A percentile compares a stretch with the other conserved stretches of the same genome.
phyloP scores from a whole-genome alignment of 2,797 vertebrate genomes.

The Macrochelys suwanniensis region DNA sequence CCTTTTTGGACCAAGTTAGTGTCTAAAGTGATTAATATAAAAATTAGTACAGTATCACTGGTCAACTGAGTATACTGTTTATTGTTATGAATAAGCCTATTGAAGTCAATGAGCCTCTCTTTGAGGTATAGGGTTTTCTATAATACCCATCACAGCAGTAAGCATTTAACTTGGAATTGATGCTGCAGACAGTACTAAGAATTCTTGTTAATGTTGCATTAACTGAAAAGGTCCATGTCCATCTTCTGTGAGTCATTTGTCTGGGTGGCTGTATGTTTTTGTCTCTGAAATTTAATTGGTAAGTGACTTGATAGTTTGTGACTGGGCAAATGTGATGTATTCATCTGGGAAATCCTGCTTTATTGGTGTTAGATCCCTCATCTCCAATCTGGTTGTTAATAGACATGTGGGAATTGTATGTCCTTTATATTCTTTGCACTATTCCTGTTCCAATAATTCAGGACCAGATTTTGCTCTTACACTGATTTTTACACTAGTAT shows the following conservation, averaged over 20 bases:
- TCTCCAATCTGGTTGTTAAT: neutral
- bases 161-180: neutral
- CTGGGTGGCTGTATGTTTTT: rapidly evolving
- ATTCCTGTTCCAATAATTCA: neutral
- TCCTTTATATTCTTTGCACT: neutral
- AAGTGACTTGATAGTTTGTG: neutral
- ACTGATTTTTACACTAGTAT: neutral
- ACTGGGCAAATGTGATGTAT: neutral
- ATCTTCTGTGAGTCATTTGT: neutral
- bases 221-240: neutral
- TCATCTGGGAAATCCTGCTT: neutral
- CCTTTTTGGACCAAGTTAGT: neutral
- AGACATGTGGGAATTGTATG: neutral
- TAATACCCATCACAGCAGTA: neutral
- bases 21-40: neutral
- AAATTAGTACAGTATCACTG: neutral
- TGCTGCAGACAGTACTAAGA: neutral
- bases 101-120: neutral
- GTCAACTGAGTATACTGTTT: neutral
- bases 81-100: neutral
- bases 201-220: neutral
- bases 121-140: neutral
- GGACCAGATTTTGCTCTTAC: neutral
- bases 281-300: neutral
- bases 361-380: neutral